A percentile compares a stretch with the other conserved stretches of the same genome.
phyloP scores from a whole-genome alignment of 2,113 vertebrate species.

The Hystrix brachyura region DNA sequence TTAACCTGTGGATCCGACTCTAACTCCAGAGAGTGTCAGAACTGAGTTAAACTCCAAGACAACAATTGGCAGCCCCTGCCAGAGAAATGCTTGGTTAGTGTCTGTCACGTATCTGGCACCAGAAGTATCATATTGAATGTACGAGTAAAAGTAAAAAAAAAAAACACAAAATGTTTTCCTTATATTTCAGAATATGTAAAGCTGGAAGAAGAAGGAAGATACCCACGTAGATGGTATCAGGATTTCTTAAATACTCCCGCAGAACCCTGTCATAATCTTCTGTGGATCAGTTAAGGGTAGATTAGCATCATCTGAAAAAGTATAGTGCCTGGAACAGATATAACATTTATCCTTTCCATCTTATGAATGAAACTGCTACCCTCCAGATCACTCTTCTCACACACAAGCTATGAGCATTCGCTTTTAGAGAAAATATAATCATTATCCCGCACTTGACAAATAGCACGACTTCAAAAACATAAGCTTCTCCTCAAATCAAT shows the following conservation, averaged over 20 bases:
- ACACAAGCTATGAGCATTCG: not conserved
- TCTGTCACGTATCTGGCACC: not conserved
- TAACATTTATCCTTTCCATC: not conserved
- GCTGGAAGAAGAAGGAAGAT: not conserved
- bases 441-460: not conserved
- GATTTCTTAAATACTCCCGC: not conserved
- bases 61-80: not conserved
- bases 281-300: not conserved
- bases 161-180: not conserved
- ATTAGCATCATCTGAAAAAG: not conserved
- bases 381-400: not conserved
- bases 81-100: not conserved
- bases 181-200: not conserved
- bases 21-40: not conserved
- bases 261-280: not conserved
- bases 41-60: not conserved
- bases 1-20: not conserved
- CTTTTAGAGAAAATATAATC: not conserved
- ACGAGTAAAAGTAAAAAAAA: not conserved
- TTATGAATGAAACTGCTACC: not conserved
- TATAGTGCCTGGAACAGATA: not conserved
- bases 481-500: conserved; percentile 33
- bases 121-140: not conserved
- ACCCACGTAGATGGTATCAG: not conserved
- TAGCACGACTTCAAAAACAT: not conserved